Evolutionary conservation across 92 coral and sea anemone genomes (phyloP).

Genomic region (Porites divaricata): DNA sequence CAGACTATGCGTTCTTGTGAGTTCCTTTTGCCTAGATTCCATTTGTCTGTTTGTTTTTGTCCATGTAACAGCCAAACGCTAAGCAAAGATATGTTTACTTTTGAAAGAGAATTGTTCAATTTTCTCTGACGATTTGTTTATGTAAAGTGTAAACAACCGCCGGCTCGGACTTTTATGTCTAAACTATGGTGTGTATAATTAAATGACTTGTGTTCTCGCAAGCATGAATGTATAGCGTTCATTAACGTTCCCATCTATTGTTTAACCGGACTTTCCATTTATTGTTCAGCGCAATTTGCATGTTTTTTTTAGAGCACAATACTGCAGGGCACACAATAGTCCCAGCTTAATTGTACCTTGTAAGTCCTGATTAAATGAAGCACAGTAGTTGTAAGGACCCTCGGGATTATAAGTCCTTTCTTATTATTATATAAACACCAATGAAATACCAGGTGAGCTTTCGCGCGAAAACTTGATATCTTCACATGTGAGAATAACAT

Average conservation of each 20-base stretch:
- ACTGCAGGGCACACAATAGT: background rate
- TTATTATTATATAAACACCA: too few relatives aligned
- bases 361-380: background rate
- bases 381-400: too few relatives aligned
- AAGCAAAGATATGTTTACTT: background rate
- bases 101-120: background rate
- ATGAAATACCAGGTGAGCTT: too few relatives aligned
- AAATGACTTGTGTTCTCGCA: background rate
- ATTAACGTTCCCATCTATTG: slow-evolving; percentile 5
- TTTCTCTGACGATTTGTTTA: background rate
- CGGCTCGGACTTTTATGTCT: background rate
- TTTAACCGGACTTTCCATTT: background rate
- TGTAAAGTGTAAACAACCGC: background rate
- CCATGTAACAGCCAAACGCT: background rate
- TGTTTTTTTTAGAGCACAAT: background rate
- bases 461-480: too few relatives aligned
- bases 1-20: background rate
- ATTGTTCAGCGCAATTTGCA: slow-evolving; percentile 5
- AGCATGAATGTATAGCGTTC: background rate
- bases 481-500: too few relatives aligned
- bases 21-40: slow-evolving; percentile 25
- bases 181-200: background rate
- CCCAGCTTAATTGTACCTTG: background rate
- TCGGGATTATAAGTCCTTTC: too few relatives aligned
- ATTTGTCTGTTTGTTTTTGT: background rate